Percentiles rank a stretch among this genome's conserved stretches.
These are phyloP conservation scores for Sceloporus undulatus DNA, from an alignment of 2,113 vertebrate genomes.

Conservation along the genomic window DNA sequence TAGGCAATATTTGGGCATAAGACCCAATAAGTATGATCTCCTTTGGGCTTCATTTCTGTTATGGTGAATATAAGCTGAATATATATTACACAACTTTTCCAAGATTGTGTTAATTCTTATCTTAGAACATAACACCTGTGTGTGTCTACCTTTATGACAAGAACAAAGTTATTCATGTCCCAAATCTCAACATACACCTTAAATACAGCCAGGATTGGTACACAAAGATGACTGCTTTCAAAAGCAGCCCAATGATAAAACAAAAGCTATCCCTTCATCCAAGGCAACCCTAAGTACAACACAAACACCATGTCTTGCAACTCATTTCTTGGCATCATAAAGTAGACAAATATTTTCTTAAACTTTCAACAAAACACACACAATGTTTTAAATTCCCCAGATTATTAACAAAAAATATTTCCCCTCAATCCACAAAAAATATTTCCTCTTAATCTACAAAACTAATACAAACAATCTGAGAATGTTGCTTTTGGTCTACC, in stretches of 20 bases:
- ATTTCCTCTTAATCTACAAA: background rate
- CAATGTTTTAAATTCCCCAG: conserved; percentile 18
- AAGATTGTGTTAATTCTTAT: background rate
- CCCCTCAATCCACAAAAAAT: background rate
- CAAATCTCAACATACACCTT: background rate
- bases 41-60: background rate
- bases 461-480: background rate
- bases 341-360: conserved; percentile 20
- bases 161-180: background rate
- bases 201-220: background rate
- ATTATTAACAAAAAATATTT: conserved; percentile 41
- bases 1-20: background rate
- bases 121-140: background rate
- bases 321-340: conserved; percentile 11
- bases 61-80: background rate
- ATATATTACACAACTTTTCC: background rate
- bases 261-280: background rate
- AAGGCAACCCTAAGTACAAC: background rate
- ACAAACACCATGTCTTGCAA: background rate
- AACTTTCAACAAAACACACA: background rate
- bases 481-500: conserved; percentile 18
- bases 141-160: background rate
- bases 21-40: background rate
- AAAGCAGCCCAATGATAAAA: background rate
- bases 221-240: background rate